These are phyloP conservation scores for Cephus pulcher DNA, from an alignment of 2,888 invertebrate species.

Conservation along the genomic window DNA sequence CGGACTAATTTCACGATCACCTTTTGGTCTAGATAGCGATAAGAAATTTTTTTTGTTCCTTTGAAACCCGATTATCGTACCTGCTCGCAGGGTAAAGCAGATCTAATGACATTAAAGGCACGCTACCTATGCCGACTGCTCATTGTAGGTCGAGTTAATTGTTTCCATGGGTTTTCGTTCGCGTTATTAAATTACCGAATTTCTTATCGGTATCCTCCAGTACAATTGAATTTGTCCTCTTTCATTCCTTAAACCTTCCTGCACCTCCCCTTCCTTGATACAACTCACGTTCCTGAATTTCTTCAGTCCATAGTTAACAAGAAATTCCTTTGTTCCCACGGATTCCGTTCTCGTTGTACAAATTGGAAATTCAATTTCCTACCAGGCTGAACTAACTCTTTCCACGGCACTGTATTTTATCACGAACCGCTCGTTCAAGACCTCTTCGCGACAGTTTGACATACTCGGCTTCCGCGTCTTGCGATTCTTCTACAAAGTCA, in stretches of 20 bases:
- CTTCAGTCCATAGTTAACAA: background rate
- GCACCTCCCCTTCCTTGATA: background rate
- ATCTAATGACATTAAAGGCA: background rate
- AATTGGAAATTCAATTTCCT: conserved; percentile 25
- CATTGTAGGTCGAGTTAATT: background rate
- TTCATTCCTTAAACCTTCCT: background rate
- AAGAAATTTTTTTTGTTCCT: background rate
- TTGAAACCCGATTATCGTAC: background rate
- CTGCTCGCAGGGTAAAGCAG: background rate
- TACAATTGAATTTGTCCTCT: background rate
- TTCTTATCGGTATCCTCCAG: background rate
- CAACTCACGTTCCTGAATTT: background rate
- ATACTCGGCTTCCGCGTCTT: background rate
- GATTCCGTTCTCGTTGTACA: conserved; percentile 2
- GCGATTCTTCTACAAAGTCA: background rate
- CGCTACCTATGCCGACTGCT: background rate
- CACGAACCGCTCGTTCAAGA: background rate
- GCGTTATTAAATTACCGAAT: background rate
- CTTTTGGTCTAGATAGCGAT: background rate
- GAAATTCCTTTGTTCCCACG: conserved; percentile 9
- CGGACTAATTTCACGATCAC: background rate
- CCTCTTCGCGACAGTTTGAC: background rate
- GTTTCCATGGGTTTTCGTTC: background rate
- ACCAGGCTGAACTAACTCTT: background rate
- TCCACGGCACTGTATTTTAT: background rate